phyloP scores from a whole-genome alignment of 2,113 vertebrate species.

The Nothocercus julius region DNA sequence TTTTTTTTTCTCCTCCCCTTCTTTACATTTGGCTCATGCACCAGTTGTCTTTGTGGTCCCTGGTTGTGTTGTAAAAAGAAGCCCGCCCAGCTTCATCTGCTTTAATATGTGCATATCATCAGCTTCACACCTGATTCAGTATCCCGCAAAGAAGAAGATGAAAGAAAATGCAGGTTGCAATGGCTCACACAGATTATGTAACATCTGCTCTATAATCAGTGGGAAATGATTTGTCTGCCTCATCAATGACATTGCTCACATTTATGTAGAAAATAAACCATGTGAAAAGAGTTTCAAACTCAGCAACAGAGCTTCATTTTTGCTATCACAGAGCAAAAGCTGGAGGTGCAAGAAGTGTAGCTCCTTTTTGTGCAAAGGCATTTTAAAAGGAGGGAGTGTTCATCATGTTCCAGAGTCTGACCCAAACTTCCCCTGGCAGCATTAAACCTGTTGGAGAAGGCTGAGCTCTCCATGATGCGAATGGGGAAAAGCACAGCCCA shows the following conservation, averaged over 20 bases:
- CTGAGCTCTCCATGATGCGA: not conserved
- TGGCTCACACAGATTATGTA: not conserved
- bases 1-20: not conserved
- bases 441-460: not conserved
- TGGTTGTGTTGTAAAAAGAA: not conserved
- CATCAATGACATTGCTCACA: not conserved
- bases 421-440: not conserved
- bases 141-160: not conserved
- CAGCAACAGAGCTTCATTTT: not conserved
- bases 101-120: not conserved
- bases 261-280: not conserved
- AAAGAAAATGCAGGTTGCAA: not conserved
- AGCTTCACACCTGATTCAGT: not conserved
- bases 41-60: not conserved
- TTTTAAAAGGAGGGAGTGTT: not conserved
- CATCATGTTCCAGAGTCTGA: not conserved
- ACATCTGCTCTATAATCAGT: not conserved
- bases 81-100: not conserved
- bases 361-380: not conserved
- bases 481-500: not conserved
- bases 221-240: slow-evolving; percentile 24
- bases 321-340: not conserved
- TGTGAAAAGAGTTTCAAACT: not conserved
- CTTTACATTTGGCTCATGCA: not conserved
- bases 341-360: not conserved